Percentiles rank a stretch among this genome's conserved stretches.
These are phyloP conservation scores for Unio delphinus DNA, from an alignment of 2,888 invertebrate species.

Conservation along the genomic window DNA sequence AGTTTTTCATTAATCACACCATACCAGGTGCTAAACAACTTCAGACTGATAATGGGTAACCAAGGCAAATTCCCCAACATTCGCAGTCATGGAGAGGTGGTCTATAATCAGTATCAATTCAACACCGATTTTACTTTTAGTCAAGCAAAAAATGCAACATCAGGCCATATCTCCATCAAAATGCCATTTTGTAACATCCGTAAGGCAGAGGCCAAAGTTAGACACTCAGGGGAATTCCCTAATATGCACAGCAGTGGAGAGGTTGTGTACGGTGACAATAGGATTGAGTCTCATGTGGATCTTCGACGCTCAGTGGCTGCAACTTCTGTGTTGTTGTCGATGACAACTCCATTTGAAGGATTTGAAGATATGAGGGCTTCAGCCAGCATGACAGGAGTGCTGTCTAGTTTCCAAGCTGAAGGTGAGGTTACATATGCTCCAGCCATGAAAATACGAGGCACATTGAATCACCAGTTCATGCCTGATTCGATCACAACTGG, in stretches of 20 bases:
- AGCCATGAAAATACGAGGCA: constrained; percentile 27
- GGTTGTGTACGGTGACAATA: background rate
- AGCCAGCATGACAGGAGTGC: constrained; percentile 25
- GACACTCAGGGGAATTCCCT: too few species aligned
- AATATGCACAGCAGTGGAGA: too few species aligned
- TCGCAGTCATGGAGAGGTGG: constrained; percentile 25
- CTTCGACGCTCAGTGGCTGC: background rate
- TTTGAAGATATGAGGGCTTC: constrained; percentile 30
- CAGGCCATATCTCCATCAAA: too few species aligned
- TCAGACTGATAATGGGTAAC: too few species aligned
- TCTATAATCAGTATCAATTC: constrained; percentile 27
- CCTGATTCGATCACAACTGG: constrained; percentile 18
- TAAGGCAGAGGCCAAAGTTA: too few species aligned
- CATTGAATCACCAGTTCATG: constrained; percentile 20
- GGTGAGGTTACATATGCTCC: constrained; percentile 35
- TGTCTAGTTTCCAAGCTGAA: constrained; percentile 29
- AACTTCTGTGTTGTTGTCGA: background rate
- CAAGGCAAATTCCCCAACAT: constrained; percentile 25
- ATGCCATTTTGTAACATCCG: too few species aligned
- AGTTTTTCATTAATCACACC: constrained; percentile 9
- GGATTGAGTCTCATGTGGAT: background rate
- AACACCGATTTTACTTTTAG: constrained; percentile 22
- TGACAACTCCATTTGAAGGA: constrained; percentile 5
- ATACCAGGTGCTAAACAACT: too few species aligned
- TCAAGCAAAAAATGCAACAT: constrained; percentile 6